Conservation (phyloP, 2,113 vertebrate genomes). For the Scartelaos histophorus region DNA sequence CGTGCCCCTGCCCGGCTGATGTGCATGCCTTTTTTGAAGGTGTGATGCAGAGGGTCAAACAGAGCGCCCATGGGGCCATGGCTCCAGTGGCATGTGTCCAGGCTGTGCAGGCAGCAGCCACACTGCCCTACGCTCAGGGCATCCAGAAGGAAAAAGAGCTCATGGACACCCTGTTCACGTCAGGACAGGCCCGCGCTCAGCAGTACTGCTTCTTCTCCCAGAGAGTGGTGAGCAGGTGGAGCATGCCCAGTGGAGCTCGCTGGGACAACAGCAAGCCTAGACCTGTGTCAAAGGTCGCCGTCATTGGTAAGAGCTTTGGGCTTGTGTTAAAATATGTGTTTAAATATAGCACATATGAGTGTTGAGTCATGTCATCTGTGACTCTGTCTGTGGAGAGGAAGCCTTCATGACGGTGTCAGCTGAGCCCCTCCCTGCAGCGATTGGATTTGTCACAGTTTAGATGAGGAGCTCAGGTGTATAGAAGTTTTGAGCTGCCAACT, state of each 20-base stretch:
- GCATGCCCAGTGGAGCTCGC: slow-evolving; percentile 74
- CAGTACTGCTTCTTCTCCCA: slow-evolving; percentile 90
- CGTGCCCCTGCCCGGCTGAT: slow-evolving; percentile 61
- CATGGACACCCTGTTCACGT: slow-evolving; percentile 74
- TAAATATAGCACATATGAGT: slow-evolving; percentile 8
- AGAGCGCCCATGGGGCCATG: slow-evolving; percentile 74
- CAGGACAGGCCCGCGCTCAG: slow-evolving; percentile 84
- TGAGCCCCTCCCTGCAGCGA: slow-evolving; percentile 40
- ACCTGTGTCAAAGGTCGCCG: slow-evolving; percentile 77
- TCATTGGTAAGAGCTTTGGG: slow-evolving; percentile 82
- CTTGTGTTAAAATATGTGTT: slow-evolving; percentile 15
- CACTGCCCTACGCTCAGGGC: slow-evolving; percentile 78
- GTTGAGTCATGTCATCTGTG: slow-evolving; percentile 21
- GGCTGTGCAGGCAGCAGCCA: slow-evolving; percentile 79
- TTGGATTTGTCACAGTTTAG: slow-evolving; percentile 45
- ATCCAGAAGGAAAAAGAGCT: slow-evolving; percentile 79
- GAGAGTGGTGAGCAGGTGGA: slow-evolving; percentile 80
- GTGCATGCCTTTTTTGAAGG: slow-evolving; percentile 75
- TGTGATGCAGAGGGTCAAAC: slow-evolving; percentile 68
- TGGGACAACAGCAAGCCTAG: slow-evolving; percentile 80
- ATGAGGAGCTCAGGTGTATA: slow-evolving; percentile 36
- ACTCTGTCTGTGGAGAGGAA: slow-evolving; percentile 34
- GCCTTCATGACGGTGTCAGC: slow-evolving; percentile 35
- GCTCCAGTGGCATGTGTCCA: slow-evolving; percentile 84
- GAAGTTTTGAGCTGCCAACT: slow-evolving; percentile 31